Percentiles rank a stretch among this genome's conserved stretches.
phyloP scores from a whole-genome alignment of 1,140 invertebrate genomes.

The Branchinecta lindahli region DNA sequence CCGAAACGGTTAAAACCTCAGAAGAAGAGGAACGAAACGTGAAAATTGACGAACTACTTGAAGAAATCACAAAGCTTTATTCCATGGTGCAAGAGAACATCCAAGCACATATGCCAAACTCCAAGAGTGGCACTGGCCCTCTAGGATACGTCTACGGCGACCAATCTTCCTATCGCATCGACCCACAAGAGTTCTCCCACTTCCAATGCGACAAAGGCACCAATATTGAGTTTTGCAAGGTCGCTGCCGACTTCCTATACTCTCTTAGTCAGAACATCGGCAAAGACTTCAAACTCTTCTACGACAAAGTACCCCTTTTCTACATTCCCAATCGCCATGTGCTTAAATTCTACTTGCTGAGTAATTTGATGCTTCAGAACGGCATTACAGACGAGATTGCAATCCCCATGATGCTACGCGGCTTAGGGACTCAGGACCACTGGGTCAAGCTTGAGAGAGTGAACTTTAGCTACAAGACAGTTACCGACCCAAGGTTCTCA shows the following conservation, averaged over 20 bases:
- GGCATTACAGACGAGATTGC: constrained; percentile 27
- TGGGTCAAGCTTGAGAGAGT: constrained; percentile 23
- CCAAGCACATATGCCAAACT: neutral
- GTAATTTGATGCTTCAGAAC: constrained; percentile 27
- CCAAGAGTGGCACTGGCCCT: neutral
- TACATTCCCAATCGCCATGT: constrained; percentile 24
- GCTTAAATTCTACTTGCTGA: constrained; percentile 26
- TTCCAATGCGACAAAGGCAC: constrained; percentile 19
- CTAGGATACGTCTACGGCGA: constrained; percentile 9
- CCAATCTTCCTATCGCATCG: constrained; percentile 13
- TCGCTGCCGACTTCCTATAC: constrained; percentile 18
- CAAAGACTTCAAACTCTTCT: constrained; percentile 24
- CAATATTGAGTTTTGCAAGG: constrained; percentile 20
- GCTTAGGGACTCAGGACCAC: constrained; percentile 22
- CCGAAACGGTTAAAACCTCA: too few relatives aligned
- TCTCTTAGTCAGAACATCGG: constrained; percentile 22
- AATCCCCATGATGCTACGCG: constrained; percentile 25
- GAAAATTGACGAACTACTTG: neutral
- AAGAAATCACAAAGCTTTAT: neutral
- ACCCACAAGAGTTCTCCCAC: constrained; percentile 12
- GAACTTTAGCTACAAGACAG: constrained; percentile 17
- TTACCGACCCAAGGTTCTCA: neutral
- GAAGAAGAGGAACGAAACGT: too few relatives aligned
- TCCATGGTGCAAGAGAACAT: neutral
- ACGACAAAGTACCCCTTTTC: constrained; percentile 27